These are phyloP conservation scores for Cephus runcator DNA, from an alignment of 2,888 invertebrate species.

Conservation along the genomic window DNA sequence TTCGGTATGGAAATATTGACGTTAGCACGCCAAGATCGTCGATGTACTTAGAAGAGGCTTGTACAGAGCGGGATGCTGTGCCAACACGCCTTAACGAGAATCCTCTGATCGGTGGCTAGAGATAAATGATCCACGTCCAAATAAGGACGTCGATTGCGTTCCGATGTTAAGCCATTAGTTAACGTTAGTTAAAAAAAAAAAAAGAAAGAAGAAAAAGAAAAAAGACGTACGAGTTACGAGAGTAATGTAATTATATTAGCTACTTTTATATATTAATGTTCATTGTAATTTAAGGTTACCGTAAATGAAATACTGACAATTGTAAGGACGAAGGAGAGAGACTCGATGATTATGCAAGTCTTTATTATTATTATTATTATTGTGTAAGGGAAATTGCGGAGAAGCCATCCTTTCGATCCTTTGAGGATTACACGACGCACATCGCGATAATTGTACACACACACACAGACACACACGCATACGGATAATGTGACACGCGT, in stretches of 20 bases:
- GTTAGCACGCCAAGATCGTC: slow-evolving; percentile 1
- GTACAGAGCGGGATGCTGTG: slow-evolving; percentile 8
- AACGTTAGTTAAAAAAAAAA: slow-evolving; percentile 25
- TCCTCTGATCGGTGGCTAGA: slow-evolving; percentile 7
- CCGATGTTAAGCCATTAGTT: slow-evolving; percentile 22
- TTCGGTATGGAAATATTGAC: background rate
- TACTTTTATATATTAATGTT: slow-evolving; percentile 35
- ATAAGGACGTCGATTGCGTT: slow-evolving; percentile 18
- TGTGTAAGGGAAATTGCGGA: background rate
- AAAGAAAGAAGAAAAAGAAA: no score
- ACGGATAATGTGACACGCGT: background rate
- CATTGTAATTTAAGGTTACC: slow-evolving; percentile 30
- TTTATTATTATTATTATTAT: background rate
- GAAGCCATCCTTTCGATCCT: background rate
- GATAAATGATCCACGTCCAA: background rate
- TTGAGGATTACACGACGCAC: background rate
- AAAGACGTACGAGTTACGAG: slow-evolving; percentile 13
- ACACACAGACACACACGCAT: background rate
- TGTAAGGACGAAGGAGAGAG: background rate
- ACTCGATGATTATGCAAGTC: background rate
- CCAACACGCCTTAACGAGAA: slow-evolving; percentile 11
- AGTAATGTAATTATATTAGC: slow-evolving; percentile 39
- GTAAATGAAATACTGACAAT: background rate
- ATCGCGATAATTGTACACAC: background rate
- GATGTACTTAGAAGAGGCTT: slow-evolving; percentile 9